These are phyloP conservation scores for Tachysurus fulvidraco DNA, from an alignment of 2,113 vertebrate genomes.

Conservation along the genomic window DNA sequence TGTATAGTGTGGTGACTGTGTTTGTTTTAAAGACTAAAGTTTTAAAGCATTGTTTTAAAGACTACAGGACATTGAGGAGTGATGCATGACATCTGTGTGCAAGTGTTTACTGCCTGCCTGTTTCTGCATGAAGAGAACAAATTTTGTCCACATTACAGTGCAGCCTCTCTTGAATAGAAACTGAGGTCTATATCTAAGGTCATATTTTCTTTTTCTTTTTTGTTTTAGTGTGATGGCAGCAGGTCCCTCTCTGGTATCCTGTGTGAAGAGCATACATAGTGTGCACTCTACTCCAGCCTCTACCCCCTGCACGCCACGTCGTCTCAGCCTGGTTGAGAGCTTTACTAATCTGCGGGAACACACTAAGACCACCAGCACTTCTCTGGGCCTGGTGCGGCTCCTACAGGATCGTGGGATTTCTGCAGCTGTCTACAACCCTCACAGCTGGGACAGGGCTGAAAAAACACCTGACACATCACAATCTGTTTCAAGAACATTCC, in stretches of 20 bases:
- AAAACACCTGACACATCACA: conserved; percentile 49
- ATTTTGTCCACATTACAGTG: neutral
- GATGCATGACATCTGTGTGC: conserved; percentile 22
- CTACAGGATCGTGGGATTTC: conserved; percentile 93
- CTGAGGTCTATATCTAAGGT: no score
- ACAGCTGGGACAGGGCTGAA: conserved; percentile 85
- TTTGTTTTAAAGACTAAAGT: neutral
- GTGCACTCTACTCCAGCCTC: conserved; percentile 82
- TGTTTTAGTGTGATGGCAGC: conserved; percentile 69
- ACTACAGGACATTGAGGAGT: neutral
- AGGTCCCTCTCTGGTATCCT: conserved; percentile 72
- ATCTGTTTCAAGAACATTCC: conserved; percentile 69
- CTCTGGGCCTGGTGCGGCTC: conserved; percentile 89
- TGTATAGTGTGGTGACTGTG: neutral
- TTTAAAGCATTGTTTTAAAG: neutral
- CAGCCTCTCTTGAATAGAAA: no score
- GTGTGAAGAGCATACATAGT: conserved; percentile 72
- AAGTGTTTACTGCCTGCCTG: neutral
- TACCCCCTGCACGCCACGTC: conserved; percentile 90
- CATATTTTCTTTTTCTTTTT: conserved; percentile 22
- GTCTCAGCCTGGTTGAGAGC: conserved; percentile 89
- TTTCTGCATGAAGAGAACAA: neutral
- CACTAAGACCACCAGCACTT: conserved; percentile 94
- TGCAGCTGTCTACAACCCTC: conserved; percentile 87
- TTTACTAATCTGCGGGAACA: conserved; percentile 93